phyloP scores from a whole-genome alignment of 1,140 invertebrate genomes.

The Drosophila sucinea region DNA sequence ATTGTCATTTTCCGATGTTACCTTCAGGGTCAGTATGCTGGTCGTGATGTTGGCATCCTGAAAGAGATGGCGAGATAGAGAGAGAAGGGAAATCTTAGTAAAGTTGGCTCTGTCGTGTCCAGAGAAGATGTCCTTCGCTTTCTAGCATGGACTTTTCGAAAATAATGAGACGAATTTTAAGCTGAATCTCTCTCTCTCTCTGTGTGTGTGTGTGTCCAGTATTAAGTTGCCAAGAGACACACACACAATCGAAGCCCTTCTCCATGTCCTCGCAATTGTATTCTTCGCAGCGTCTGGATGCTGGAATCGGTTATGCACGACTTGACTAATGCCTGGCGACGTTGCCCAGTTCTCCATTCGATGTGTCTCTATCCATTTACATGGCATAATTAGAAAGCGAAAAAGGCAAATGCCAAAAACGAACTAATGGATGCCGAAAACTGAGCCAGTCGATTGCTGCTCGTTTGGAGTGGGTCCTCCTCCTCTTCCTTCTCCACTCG shows the following conservation, averaged over 20 bases:
- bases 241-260: constrained; percentile 16
- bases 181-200: constrained; percentile 1
- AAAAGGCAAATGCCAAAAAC: constrained; percentile 38
- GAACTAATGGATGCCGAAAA: constrained; percentile 67
- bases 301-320: constrained; percentile 65
- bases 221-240: constrained; percentile 39
- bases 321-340: constrained; percentile 59
- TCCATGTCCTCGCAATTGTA: not conserved
- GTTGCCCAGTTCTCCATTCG: constrained; percentile 15
- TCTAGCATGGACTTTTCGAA: constrained; percentile 16
- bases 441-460: constrained; percentile 19
- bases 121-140: not conserved
- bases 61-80: not conserved
- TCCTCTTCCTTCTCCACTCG: not conserved
- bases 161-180: constrained; percentile 56
- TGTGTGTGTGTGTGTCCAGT: constrained; percentile 11
- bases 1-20: constrained; percentile 90
- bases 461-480: too few relatives aligned
- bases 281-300: constrained; percentile 1
- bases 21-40: constrained; percentile 89
- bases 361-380: constrained; percentile 52
- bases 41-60: constrained; percentile 88
- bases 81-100: not conserved
- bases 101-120: not conserved
- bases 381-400: constrained; percentile 72